phyloP scores from a whole-genome alignment of 2,113 vertebrate species.

The Onychostruthus taczanowskii region DNA sequence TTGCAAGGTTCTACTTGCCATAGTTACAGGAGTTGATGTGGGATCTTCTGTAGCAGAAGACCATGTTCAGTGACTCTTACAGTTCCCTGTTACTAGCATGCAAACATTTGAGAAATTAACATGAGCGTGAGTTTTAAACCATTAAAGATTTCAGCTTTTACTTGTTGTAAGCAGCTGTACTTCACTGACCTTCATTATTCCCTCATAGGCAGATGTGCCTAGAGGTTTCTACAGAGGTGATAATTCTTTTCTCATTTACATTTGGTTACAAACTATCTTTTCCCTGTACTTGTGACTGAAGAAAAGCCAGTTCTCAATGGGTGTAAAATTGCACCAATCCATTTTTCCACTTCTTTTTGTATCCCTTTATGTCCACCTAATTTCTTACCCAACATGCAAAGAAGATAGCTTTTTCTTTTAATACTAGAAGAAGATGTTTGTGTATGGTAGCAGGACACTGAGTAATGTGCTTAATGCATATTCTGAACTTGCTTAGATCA shows the following conservation, averaged over 20 bases:
- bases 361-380: neutral
- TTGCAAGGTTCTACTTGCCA: neutral
- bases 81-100: neutral
- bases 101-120: neutral
- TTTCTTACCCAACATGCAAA: neutral
- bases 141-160: neutral
- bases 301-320: neutral
- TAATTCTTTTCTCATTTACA: neutral
- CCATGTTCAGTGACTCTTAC: neutral
- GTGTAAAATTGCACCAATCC: neutral
- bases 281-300: neutral
- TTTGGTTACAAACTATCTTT: neutral
- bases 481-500: neutral
- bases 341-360: neutral
- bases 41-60: neutral
- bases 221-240: neutral
- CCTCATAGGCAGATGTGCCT: neutral
- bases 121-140: neutral
- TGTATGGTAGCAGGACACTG: neutral
- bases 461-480: neutral
- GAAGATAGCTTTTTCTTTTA: neutral
- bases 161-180: neutral
- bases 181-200: neutral
- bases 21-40: neutral
- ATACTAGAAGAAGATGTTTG: neutral